Conservation (phyloP, 2,888 invertebrate species). For the Cataglyphis livida region DNA sequence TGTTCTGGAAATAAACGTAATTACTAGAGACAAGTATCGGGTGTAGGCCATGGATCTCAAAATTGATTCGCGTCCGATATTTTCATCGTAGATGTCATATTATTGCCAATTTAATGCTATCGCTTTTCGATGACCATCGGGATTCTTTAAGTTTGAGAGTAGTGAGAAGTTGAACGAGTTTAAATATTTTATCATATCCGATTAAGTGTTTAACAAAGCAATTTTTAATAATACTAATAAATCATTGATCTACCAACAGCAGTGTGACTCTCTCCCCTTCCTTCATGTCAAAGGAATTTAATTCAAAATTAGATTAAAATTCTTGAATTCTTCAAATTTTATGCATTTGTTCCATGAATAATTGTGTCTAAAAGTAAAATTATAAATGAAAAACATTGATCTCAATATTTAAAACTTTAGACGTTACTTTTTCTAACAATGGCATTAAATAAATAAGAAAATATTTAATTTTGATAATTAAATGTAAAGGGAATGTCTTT, state of each 20-base stretch:
- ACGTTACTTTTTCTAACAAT: not conserved
- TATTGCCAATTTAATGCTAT: not conserved
- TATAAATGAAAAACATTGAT: constrained; percentile 13
- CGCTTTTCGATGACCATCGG: not conserved
- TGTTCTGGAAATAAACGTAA: constrained; percentile 11
- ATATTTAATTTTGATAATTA: not conserved
- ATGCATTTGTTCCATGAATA: not conserved
- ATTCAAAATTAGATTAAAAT: constrained; percentile 15
- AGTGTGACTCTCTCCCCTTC: not conserved
- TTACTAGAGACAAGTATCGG: not conserved
- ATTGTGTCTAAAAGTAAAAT: not conserved
- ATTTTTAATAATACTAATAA: constrained; percentile 13
- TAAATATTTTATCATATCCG: not conserved
- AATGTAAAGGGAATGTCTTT: not conserved
- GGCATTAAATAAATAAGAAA: not conserved
- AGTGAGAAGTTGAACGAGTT: constrained; percentile 8
- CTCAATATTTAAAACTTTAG: not conserved
- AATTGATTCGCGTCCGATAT: not conserved
- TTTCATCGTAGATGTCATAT: not conserved
- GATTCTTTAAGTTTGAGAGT: not conserved
- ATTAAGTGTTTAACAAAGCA: constrained; percentile 4
- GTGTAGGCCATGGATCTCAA: constrained; percentile 19
- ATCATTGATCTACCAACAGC: constrained; percentile 1
- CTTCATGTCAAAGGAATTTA: not conserved
- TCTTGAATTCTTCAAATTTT: not conserved